Percentiles rank a stretch among this genome's conserved stretches.
phyloP scores from a whole-genome alignment of 2,113 vertebrate species.

The Xyrauchen texanus region DNA sequence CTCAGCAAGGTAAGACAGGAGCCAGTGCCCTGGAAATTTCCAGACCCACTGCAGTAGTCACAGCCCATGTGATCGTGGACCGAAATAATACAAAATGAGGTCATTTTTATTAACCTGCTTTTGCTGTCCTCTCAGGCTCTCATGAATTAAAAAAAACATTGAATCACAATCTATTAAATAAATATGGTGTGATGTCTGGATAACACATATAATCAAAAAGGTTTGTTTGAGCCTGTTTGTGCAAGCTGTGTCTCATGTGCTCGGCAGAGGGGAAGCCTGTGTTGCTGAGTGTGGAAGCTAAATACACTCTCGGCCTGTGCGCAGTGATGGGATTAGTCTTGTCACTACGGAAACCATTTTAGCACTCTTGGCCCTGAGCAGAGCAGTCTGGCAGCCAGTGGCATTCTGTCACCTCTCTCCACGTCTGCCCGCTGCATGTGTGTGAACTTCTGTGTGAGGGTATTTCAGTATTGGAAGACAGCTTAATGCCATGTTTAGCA shows the following conservation, averaged over 20 bases:
- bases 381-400: conserved; percentile 63
- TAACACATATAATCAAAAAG: not conserved
- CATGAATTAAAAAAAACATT: not conserved
- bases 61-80: not conserved
- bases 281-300: conserved; percentile 31
- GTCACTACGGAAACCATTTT: conserved; percentile 75
- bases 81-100: conserved; percentile 9
- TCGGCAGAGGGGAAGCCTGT: conserved; percentile 49
- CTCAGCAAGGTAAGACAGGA: conserved; percentile 88
- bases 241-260: conserved; percentile 15
- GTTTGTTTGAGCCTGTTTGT: not conserved
- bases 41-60: not conserved
- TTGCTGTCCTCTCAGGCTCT: not conserved
- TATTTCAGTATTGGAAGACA: conserved; percentile 35
- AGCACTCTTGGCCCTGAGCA: conserved; percentile 65
- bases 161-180: not conserved
- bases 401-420: conserved; percentile 69
- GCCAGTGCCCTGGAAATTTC: conserved; percentile 6
- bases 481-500: conserved; percentile 47
- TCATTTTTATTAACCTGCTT: not conserved
- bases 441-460: conserved; percentile 13
- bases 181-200: conserved; percentile 1
- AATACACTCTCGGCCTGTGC: conserved; percentile 54
- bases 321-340: conserved; percentile 71
- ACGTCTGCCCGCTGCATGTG: conserved; percentile 11